Conservation (phyloP, 2,888 invertebrate genomes). For the Drosophila mettleri region DNA sequence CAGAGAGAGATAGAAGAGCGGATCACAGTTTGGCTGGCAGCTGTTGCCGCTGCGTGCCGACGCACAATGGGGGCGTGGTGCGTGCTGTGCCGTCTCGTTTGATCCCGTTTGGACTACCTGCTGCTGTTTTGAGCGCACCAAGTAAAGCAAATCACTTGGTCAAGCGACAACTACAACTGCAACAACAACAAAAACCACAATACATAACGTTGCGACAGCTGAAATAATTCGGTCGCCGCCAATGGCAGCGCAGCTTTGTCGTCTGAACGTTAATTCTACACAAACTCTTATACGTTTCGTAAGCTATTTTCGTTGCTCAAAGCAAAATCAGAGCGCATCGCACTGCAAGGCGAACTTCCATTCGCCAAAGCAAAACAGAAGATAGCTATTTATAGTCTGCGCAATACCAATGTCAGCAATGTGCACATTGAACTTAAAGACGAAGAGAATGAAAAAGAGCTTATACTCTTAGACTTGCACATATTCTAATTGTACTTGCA, state of each 20-base stretch:
- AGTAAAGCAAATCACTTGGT: slow-evolving; percentile 76
- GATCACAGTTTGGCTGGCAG: slow-evolving; percentile 17
- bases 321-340: not conserved
- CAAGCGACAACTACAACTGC: slow-evolving; percentile 54
- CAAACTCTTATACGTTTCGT: not conserved
- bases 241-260: not conserved
- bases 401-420: not conserved
- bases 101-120: slow-evolving; percentile 40
- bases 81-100: slow-evolving; percentile 20
- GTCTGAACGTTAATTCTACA: not conserved
- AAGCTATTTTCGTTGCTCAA: not conserved
- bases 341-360: not conserved
- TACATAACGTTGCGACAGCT: slow-evolving; percentile 5
- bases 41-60: slow-evolving; percentile 26
- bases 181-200: slow-evolving; percentile 20
- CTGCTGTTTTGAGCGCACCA: slow-evolving; percentile 34
- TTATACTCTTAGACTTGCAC: not conserved
- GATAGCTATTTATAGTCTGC: not conserved
- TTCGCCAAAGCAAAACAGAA: not conserved
- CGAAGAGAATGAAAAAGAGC: not conserved
- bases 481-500: not conserved
- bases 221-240: not conserved
- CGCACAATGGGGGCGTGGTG: slow-evolving; percentile 52
- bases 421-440: not conserved
- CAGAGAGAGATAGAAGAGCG: not conserved